A percentile compares a stretch with the other conserved stretches of the same genome.
Conservation (phyloP, 1,140 invertebrate genomes). For the Armadillidium nasatum region DNA sequence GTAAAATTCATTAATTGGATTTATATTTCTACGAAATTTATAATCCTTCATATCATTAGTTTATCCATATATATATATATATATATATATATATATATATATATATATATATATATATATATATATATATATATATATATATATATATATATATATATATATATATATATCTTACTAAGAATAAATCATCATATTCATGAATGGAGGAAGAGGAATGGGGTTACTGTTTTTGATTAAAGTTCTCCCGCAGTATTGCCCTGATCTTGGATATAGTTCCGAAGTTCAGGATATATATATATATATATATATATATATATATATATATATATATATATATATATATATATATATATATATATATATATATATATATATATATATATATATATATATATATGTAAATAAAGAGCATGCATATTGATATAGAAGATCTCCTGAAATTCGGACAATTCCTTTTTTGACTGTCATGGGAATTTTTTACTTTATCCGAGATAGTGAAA, state of each 20-base stretch:
- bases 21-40: no score
- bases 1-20: not conserved
- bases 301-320: not conserved
- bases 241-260: not conserved
- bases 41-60: no score
- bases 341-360: not conserved
- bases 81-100: constrained; percentile 7
- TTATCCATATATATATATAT: not conserved
- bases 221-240: no score
- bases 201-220: no score
- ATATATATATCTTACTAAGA: not conserved
- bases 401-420: not conserved
- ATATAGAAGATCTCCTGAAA: not conserved
- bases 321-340: not conserved
- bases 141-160: constrained; percentile 15
- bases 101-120: constrained; percentile 11
- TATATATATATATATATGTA: constrained; percentile 13
- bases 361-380: constrained; percentile 15
- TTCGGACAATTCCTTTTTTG: constrained; percentile 4
- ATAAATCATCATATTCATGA: not conserved
- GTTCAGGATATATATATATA: not conserved
- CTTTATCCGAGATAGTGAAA: not conserved
- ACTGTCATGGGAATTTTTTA: not conserved
- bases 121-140: not conserved
- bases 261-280: not conserved